A percentile compares a stretch with the other conserved stretches of the same genome.
Evolutionary conservation across 2,888 invertebrate species (phyloP).

Genomic region (Phortica okadai): DNA sequence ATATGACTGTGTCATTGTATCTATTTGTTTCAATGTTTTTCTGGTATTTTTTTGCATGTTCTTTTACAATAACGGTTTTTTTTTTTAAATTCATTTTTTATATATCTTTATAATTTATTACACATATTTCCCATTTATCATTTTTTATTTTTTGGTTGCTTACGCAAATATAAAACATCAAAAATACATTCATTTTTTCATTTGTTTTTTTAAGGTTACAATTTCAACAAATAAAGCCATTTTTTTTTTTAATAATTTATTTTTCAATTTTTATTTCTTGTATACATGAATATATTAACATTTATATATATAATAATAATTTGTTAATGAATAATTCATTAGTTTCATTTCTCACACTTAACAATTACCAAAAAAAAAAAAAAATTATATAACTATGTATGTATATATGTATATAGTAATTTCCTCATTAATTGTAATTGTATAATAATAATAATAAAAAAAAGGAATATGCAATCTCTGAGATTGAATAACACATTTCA

Average conservation of each 20-base stretch:
- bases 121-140: no score
- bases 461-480: slow-evolving; percentile 54
- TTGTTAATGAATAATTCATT: neutral
- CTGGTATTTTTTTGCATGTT: no score
- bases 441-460: neutral
- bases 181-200: neutral
- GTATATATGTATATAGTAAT: neutral
- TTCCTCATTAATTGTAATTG: neutral
- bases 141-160: neutral
- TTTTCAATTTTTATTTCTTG: neutral
- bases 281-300: neutral
- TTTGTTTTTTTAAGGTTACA: neutral
- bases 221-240: neutral
- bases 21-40: no score
- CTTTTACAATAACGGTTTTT: no score
- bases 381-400: neutral
- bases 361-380: neutral
- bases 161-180: neutral
- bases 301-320: neutral
- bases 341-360: neutral
- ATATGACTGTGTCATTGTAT: no score
- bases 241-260: neutral
- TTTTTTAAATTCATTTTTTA: no score
- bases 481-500: slow-evolving; percentile 54
- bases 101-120: no score